Conservation (phyloP, 1,140 invertebrate species). For the Drosophila erecta region DNA sequence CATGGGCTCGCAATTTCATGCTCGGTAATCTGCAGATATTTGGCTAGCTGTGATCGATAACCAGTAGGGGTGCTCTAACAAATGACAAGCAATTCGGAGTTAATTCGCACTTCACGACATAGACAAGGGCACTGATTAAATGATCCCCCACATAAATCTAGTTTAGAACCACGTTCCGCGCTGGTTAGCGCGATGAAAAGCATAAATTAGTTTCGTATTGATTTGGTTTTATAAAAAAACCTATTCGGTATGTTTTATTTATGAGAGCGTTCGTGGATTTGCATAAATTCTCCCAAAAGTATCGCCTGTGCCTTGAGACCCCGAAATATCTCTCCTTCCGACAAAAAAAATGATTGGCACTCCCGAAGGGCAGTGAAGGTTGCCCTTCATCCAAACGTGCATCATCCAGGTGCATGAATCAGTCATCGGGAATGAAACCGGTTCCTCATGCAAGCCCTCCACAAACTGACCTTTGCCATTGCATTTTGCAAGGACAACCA, state of each 20-base stretch:
- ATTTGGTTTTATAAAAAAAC: constrained; percentile 30
- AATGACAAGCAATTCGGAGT: constrained; percentile 33
- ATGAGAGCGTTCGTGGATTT: constrained; percentile 51
- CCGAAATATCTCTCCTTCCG: constrained; percentile 1
- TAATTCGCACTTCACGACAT: constrained; percentile 47
- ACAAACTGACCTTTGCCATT: constrained; percentile 51
- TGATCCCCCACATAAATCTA: constrained; percentile 37
- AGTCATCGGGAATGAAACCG: constrained; percentile 21
- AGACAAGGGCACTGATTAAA: constrained; percentile 61
- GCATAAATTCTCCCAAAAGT: constrained; percentile 41
- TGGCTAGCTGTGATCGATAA: constrained; percentile 13
- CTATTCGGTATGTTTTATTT: constrained; percentile 61
- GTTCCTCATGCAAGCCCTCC: constrained; percentile 17
- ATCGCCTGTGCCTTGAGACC: constrained; percentile 7
- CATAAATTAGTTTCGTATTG: constrained; percentile 45
- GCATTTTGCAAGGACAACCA: constrained; percentile 30
- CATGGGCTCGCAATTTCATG: constrained; percentile 25
- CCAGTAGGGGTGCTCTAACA: constrained; percentile 2
- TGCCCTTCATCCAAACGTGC: constrained; percentile 1
- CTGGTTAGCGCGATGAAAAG: constrained; percentile 43
- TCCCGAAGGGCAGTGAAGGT: constrained; percentile 6
- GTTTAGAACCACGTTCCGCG: constrained; percentile 20
- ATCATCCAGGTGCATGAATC: constrained; percentile 36
- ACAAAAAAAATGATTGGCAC: constrained; percentile 22
- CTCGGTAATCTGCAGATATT: constrained; percentile 41